A percentile compares a stretch with the other conserved stretches of the same genome.
Evolutionary conservation across 92 coral and sea anemone species (phyloP).

Genomic region (Palythoa grandiflora): DNA sequence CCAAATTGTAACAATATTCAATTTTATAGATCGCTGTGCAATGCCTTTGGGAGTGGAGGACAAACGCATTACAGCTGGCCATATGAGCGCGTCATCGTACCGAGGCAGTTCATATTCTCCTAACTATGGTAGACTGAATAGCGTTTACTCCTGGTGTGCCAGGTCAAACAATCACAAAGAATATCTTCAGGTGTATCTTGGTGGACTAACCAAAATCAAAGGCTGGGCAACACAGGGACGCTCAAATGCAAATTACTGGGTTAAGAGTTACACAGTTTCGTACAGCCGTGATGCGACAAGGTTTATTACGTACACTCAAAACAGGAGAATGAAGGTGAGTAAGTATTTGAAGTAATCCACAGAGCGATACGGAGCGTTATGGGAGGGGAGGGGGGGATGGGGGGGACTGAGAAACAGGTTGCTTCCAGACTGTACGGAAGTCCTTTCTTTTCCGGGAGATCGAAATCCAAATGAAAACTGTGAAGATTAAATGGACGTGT

Average conservation of each 20-base stretch:
- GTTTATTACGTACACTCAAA: constrained; percentile 23
- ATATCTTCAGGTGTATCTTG: constrained; percentile 43
- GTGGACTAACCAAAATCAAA: constrained; percentile 40
- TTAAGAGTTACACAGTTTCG: constrained; percentile 33
- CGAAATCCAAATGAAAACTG: too few relatives aligned
- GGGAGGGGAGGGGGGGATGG: too few relatives aligned
- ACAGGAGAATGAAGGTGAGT: constrained; percentile 30
- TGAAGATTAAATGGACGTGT: too few relatives aligned
- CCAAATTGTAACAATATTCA: background rate
- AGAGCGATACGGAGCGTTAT: too few relatives aligned
- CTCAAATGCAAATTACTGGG: constrained; percentile 31
- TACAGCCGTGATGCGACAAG: constrained; percentile 26
- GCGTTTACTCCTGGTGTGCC: constrained; percentile 32
- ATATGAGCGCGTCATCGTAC: constrained; percentile 41
- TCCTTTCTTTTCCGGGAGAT: too few relatives aligned
- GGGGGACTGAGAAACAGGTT: too few relatives aligned
- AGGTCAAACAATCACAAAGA: background rate
- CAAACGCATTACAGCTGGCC: constrained; percentile 46
- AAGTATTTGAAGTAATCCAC: background rate
- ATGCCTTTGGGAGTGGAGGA: constrained; percentile 59
- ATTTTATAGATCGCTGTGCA: constrained; percentile 27
- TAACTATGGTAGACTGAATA: constrained; percentile 30
- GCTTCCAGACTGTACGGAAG: too few relatives aligned
- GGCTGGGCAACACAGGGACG: constrained; percentile 47
- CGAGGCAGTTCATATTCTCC: constrained; percentile 25